Conservation (phyloP, 2,797 vertebrate genomes). For the Argentina silus region DNA sequence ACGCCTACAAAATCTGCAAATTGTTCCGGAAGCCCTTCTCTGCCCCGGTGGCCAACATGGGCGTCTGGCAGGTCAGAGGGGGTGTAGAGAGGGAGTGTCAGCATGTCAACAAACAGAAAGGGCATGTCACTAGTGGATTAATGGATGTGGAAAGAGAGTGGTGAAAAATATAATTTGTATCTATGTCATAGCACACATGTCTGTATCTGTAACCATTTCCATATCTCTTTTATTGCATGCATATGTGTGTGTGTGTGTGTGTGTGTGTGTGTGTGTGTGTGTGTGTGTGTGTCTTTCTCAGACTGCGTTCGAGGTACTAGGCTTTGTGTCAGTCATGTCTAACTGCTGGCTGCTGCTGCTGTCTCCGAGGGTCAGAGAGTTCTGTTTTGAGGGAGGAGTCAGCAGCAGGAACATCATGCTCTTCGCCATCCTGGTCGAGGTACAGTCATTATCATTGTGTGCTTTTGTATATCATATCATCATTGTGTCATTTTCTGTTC, state of each 20-base stretch:
- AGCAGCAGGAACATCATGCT: constrained; percentile 66
- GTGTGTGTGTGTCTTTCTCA: constrained; percentile 49
- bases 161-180: not conserved
- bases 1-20: constrained; percentile 83
- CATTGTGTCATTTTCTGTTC: not conserved
- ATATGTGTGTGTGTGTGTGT: constrained; percentile 5
- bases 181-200: not conserved
- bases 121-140: not conserved
- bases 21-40: constrained; percentile 82
- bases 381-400: constrained; percentile 61
- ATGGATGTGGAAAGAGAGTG: not conserved
- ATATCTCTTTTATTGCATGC: not conserved
- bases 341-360: constrained; percentile 84
- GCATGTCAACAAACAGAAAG: not conserved
- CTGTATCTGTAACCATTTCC: not conserved
- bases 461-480: not conserved
- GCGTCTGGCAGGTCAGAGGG: constrained; percentile 81
- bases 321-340: constrained; percentile 80
- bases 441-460: constrained; percentile 36
- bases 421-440: constrained; percentile 76
- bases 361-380: constrained; percentile 68
- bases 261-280: not conserved
- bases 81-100: not conserved
- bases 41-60: constrained; percentile 74
- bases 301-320: constrained; percentile 81